Percentiles rank a stretch among this genome's conserved stretches.
Evolutionary conservation across 2,888 invertebrate genomes (phyloP).

Genomic region (Papilio demoleus): DNA sequence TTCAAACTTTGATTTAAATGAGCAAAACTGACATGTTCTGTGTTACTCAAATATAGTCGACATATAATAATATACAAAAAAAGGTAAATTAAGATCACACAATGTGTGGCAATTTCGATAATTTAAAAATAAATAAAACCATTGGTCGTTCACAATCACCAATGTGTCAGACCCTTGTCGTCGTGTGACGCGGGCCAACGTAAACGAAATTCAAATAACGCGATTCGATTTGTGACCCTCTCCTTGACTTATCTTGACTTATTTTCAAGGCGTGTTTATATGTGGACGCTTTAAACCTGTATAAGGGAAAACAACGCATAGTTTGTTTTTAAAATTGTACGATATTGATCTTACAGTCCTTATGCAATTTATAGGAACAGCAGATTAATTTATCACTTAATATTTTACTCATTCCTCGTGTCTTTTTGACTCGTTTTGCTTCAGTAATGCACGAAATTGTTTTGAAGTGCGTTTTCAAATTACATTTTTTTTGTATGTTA

Average conservation of each 20-base stretch:
- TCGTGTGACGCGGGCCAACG: slow-evolving; percentile 47
- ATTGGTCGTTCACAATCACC: slow-evolving; percentile 51
- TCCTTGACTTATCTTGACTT: slow-evolving; percentile 27
- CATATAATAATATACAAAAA: background rate
- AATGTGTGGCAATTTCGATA: background rate
- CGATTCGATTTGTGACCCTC: slow-evolving; percentile 39
- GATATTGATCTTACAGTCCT: background rate
- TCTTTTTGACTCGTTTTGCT: background rate
- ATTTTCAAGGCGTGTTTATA: slow-evolving; percentile 21
- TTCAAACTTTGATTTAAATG: background rate
- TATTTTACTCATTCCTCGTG: background rate
- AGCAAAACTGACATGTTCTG: too few species aligned
- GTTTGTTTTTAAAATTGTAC: background rate
- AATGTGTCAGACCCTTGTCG: slow-evolving; percentile 58
- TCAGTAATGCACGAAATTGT: background rate
- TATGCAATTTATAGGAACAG: too few species aligned
- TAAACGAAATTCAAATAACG: slow-evolving; percentile 50
- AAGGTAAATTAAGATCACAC: background rate
- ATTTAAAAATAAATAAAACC: slow-evolving; percentile 45
- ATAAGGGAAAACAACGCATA: background rate
- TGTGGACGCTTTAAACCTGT: background rate
- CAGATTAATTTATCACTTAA: too few species aligned
- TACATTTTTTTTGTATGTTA: too few species aligned
- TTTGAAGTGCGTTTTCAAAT: background rate
- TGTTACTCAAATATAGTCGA: background rate